A percentile compares a stretch with the other conserved stretches of the same genome.
phyloP scores from a whole-genome alignment of 2,113 vertebrate species.

The Micronisus gabar region DNA sequence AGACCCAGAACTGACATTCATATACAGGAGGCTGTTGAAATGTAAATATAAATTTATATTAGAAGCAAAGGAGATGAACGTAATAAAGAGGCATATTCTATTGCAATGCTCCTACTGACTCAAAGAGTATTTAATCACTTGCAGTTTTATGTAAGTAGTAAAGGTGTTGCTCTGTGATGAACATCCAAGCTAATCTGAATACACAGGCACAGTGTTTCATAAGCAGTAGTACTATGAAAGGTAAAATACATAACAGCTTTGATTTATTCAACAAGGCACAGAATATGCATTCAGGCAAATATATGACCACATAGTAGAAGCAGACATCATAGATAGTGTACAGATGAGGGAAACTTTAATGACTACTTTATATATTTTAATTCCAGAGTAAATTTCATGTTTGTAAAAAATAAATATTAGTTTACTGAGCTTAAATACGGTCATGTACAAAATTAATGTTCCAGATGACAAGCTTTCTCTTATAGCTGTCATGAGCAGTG shows the following conservation, averaged over 20 bases:
- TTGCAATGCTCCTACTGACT: neutral
- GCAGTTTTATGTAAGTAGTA: neutral
- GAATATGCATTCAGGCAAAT: conserved; percentile 9
- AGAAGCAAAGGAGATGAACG: neutral
- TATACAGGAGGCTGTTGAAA: neutral
- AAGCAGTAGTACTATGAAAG: neutral
- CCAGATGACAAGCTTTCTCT: neutral
- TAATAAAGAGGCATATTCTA: neutral
- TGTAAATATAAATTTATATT: neutral
- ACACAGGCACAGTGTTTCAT: neutral
- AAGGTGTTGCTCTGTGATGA: neutral
- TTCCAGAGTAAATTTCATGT: neutral
- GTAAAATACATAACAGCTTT: neutral
- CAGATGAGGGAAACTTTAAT: neutral
- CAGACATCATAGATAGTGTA: neutral
- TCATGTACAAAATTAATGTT: neutral
- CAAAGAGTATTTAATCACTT: neutral
- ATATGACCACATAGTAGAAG: neutral
- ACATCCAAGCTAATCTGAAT: neutral
- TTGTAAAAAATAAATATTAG: neutral
- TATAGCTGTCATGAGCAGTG: neutral
- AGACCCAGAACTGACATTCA: neutral
- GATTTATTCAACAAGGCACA: neutral
- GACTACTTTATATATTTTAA: neutral
- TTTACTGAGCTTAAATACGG: neutral